Evolutionary conservation across 1,140 invertebrate genomes (phyloP).

Genomic region (Orchestia grillus): DNA sequence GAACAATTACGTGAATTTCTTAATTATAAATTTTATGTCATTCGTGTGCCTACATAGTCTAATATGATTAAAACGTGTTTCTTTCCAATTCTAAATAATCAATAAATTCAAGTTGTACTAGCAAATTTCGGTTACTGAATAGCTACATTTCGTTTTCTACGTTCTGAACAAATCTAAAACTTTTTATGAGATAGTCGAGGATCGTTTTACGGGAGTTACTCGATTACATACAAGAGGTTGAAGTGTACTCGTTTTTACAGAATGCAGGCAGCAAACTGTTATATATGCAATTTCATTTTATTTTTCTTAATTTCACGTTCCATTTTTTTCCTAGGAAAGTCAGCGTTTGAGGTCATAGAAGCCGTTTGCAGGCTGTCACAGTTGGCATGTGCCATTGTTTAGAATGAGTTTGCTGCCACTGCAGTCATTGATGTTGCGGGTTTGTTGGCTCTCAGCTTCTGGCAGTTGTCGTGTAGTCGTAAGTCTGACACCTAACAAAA

Average conservation of each 20-base stretch:
- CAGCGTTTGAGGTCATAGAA: not conserved
- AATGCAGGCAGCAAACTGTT: not conserved
- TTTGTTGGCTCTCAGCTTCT: not conserved
- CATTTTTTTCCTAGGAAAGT: not conserved
- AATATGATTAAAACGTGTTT: too few relatives aligned
- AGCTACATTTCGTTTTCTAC: not conserved
- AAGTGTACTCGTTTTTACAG: not conserved
- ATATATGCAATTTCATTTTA: not conserved
- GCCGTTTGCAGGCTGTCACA: not conserved
- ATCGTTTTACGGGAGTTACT: not conserved
- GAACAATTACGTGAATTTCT: too few relatives aligned
- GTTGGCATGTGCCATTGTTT: not conserved
- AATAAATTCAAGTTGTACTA: too few relatives aligned
- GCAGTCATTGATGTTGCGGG: not conserved
- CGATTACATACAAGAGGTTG: not conserved
- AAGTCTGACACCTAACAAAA: not conserved
- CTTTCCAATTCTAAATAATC: too few relatives aligned
- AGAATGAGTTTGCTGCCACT: not conserved
- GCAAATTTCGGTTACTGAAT: too few relatives aligned
- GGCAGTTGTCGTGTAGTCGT: not conserved
- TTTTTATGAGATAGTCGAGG: not conserved
- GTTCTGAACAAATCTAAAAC: not conserved
- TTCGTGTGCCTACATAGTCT: too few relatives aligned
- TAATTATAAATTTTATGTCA: too few relatives aligned
- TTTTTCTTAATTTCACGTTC: not conserved